Evolutionary conservation across 1,140 invertebrate species (phyloP), one percentile per base, ranked within the genome.

Genomic region (Aphidius ervi): DNA sequence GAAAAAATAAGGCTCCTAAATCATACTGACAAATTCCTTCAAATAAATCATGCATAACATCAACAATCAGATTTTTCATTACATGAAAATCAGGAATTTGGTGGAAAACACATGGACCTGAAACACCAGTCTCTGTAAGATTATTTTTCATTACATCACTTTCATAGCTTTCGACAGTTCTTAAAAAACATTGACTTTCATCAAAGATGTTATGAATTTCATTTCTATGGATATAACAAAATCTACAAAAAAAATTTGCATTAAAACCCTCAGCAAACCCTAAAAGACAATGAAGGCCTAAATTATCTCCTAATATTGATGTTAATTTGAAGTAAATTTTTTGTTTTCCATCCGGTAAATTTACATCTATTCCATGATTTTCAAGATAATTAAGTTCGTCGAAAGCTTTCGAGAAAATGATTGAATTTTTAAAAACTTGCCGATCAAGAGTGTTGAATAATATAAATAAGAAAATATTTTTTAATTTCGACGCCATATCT

Each of bases 221-320:
- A 56, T 58, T 43, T 56, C 64, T 68, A 9, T 59, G 37, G 42
- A 59, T 63, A 41, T 58, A 63, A 62, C 74, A 75, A 63, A 71
- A 72, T 58, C 68, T 53, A 65, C 71, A 75, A 57, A 66, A 72
- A 54, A 59, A 59, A 50, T 62, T 67, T 9, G 63, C 49, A 39
- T 61, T 65, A 62, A 76, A 75, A 61, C 61, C 68, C 59, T 68
- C 67, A 20, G 41, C 52, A 56, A 75, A 72, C 23, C 70, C 74
- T 31, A 74, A 47, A 40, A 75, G 56, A 10, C 59, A 46, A 62
- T 77, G 69, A 6, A 75, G 8, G 10, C 74, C 68, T 41, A 75
- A 58, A 60, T 77, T 77, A 59, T 77, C 74, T 7, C 71, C 73
- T n/a, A 67, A 49, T 45, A 76, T 46, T 52, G 70, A 56, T 37